phyloP scores from a whole-genome alignment of 2,888 invertebrate species.

The Andrena bicolor region DNA sequence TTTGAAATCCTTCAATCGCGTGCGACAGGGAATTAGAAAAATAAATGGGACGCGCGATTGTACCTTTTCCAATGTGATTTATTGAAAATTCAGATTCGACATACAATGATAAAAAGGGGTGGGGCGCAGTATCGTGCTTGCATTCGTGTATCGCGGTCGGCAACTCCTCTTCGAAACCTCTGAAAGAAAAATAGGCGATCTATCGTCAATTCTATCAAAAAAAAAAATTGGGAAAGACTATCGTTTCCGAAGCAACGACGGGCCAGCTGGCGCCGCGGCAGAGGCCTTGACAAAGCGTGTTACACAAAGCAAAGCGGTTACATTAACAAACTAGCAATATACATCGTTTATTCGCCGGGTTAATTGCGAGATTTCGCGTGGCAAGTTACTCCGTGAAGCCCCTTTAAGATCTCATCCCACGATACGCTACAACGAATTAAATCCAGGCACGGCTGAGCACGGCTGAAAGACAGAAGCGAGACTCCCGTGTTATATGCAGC shows the following conservation, averaged over 20 bases:
- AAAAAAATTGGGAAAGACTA: slow-evolving; percentile 22
- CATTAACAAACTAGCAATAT: slow-evolving; percentile 64
- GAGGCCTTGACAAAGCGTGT: slow-evolving; percentile 58
- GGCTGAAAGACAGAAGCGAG: slow-evolving; percentile 31
- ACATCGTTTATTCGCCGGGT: slow-evolving; percentile 62
- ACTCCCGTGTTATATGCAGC: slow-evolving; percentile 60
- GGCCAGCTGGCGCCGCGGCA: slow-evolving; percentile 47
- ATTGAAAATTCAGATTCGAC: slow-evolving; percentile 73
- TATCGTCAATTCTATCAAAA: slow-evolving; percentile 47
- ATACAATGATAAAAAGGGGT: slow-evolving; percentile 71
- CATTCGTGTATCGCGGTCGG: slow-evolving; percentile 46
- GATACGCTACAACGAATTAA: slow-evolving; percentile 41
- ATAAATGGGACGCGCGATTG: background rate
- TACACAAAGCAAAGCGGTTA: slow-evolving; percentile 63
- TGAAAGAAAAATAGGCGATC: slow-evolving; percentile 71
- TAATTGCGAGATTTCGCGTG: slow-evolving; percentile 53
- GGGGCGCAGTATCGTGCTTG: slow-evolving; percentile 59
- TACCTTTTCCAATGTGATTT: slow-evolving; percentile 62
- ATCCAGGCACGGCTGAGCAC: slow-evolving; percentile 41
- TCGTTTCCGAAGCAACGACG: slow-evolving; percentile 59
- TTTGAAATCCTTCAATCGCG: background rate
- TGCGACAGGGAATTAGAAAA: background rate
- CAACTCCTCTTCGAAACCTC: slow-evolving; percentile 62
- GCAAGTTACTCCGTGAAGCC: slow-evolving; percentile 72
- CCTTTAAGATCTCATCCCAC: slow-evolving; percentile 30